Evolutionary conservation across 1,140 invertebrate genomes (phyloP).

Genomic region (Panagrolaimus sp.): DNA sequence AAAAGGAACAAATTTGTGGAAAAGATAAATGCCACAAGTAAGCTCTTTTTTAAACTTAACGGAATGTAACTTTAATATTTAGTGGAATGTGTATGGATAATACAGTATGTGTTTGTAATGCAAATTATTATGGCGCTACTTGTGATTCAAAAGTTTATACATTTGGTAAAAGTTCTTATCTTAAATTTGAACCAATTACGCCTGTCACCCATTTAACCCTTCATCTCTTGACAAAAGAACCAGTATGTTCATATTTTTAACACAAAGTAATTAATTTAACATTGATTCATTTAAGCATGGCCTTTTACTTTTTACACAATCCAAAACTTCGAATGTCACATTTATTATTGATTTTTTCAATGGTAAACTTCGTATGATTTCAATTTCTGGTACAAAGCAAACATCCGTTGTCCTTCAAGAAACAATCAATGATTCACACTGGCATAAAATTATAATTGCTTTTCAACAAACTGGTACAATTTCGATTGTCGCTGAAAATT

Average conservation of each 20-base stretch:
- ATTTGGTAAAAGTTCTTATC: neutral
- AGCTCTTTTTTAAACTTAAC: no score
- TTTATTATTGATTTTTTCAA: slow-evolving; percentile 4
- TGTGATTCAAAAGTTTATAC: neutral
- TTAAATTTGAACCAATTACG: neutral
- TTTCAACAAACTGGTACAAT: neutral
- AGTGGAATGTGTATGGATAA: slow-evolving; percentile 6
- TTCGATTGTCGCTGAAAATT: neutral
- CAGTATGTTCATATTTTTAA: neutral
- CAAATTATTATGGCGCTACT: neutral
- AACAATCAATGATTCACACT: neutral
- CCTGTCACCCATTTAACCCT: neutral
- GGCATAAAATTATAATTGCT: neutral
- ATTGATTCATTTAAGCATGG: neutral
- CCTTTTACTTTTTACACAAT: slow-evolving; percentile 5
- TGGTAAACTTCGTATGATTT: neutral
- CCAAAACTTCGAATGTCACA: neutral
- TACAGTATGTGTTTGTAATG: neutral
- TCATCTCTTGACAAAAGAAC: slow-evolving; percentile 3
- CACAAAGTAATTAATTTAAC: no score
- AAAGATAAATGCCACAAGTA: no score
- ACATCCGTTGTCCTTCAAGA: neutral
- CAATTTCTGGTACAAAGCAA: neutral
- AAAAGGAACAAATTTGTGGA: no score
- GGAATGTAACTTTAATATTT: neutral